phyloP scores from a whole-genome alignment of 2,113 vertebrate species.

The Hydropotes inermis region DNA sequence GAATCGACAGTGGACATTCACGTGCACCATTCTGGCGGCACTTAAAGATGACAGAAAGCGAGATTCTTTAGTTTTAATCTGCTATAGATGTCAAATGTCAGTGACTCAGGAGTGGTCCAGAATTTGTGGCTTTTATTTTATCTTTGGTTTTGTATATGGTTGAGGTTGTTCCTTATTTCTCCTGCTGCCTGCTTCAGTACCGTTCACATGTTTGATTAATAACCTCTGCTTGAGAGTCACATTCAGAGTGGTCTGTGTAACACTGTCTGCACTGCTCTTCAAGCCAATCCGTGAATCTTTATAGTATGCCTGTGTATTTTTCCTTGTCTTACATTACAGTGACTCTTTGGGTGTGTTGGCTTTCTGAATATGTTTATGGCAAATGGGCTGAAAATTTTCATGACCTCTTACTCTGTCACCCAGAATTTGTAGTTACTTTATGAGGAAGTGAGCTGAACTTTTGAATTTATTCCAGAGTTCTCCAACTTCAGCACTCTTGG shows the following conservation, averaged over 20 bases:
- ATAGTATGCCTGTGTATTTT: neutral
- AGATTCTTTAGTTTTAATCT: neutral
- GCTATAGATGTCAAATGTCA: neutral
- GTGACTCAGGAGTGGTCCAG: neutral
- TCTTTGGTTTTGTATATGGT: neutral
- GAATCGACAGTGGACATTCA: neutral
- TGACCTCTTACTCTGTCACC: neutral
- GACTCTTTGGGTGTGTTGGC: neutral
- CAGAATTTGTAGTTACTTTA: neutral
- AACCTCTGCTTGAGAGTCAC: neutral
- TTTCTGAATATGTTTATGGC: slow-evolving; percentile 14
- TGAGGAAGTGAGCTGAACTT: neutral
- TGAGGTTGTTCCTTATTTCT: neutral
- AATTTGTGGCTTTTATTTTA: neutral
- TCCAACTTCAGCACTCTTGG: neutral
- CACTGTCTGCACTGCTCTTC: neutral
- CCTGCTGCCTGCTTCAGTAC: neutral
- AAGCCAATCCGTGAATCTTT: neutral
- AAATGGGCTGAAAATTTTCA: neutral
- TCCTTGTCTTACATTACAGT: neutral
- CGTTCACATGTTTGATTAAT: neutral
- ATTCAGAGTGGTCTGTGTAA: neutral
- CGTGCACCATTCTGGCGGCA: neutral
- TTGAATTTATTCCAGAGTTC: neutral
- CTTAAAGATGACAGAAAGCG: neutral